These are phyloP conservation scores for Enteromius radiatus DNA, from an alignment of 2,797 vertebrate genomes.

Conservation along the genomic window DNA sequence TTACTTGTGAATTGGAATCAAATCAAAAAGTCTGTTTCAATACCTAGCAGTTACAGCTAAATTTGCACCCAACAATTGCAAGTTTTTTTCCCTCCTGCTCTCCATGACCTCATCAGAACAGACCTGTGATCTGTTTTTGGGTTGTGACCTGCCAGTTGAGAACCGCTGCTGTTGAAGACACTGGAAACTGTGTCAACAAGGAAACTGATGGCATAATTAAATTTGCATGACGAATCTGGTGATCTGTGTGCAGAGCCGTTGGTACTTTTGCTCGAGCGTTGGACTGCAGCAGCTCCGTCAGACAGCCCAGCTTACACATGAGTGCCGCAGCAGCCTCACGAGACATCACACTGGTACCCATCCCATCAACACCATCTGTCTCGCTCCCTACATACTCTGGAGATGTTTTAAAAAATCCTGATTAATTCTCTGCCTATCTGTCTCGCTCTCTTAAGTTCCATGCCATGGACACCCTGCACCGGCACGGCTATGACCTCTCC, in stretches of 20 bases:
- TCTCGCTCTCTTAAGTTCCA: conserved; percentile 83
- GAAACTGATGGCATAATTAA: not conserved
- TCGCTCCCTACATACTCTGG: conserved; percentile 4
- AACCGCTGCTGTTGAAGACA: not conserved
- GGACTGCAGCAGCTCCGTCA: conserved; percentile 96
- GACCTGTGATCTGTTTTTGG: not conserved
- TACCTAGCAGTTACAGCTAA: not conserved
- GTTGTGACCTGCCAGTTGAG: conserved; percentile 1
- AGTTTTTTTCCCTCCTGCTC: not conserved
- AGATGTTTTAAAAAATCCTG: not conserved
- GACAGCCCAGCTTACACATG: conserved; percentile 97
- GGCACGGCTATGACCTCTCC: conserved; percentile 91
- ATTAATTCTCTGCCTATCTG: not conserved
- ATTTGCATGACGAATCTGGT: conserved; percentile 18
- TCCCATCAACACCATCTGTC: conserved; percentile 22
- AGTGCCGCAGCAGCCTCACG: conserved; percentile 95
- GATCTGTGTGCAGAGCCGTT: conserved; percentile 81
- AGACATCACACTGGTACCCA: conserved; percentile 92
- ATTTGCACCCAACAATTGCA: not conserved
- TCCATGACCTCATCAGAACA: not conserved
- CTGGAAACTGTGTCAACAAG: not conserved
- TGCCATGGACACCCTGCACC: conserved; percentile 95
- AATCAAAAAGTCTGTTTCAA: not conserved
- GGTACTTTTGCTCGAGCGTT: conserved; percentile 94
- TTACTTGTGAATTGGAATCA: not conserved